These are phyloP conservation scores for Phasianus colchicus DNA, from an alignment of 2,113 vertebrate genomes.

Conservation along the genomic window DNA sequence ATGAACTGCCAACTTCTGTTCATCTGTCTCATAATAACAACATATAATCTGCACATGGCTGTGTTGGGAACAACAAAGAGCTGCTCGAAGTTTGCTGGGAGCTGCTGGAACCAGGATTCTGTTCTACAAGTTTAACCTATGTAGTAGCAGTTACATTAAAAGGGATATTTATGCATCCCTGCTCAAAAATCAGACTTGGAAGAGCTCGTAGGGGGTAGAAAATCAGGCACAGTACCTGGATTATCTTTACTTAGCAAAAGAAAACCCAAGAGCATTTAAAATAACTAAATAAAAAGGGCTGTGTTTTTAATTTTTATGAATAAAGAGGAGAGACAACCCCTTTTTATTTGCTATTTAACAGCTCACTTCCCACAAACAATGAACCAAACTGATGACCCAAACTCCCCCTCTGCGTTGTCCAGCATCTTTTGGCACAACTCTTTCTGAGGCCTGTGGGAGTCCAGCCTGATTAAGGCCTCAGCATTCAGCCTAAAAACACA, in stretches of 20 bases:
- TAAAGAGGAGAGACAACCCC: slow-evolving; percentile 57
- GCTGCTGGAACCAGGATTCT: not conserved
- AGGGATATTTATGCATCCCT: not conserved
- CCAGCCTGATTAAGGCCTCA: slow-evolving; percentile 63
- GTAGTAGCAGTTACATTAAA: not conserved
- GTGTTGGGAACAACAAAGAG: not conserved
- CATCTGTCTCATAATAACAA: not conserved
- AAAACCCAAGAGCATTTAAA: not conserved
- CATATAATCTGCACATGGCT: not conserved
- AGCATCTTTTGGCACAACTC: slow-evolving; percentile 70
- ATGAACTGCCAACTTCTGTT: not conserved
- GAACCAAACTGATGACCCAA: slow-evolving; percentile 54
- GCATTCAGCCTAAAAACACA: slow-evolving; percentile 42
- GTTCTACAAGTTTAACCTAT: not conserved
- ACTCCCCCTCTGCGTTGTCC: slow-evolving; percentile 57
- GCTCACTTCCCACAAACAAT: slow-evolving; percentile 67
- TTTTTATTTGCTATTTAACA: slow-evolving; percentile 68
- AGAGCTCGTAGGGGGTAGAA: not conserved
- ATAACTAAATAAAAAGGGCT: slow-evolving; percentile 18
- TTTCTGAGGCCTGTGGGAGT: slow-evolving; percentile 52
- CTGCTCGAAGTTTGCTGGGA: not conserved
- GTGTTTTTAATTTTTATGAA: slow-evolving; percentile 50
- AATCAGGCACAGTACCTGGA: not conserved
- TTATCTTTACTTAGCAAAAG: not conserved
- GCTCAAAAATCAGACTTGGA: not conserved